Evolutionary conservation across 2,113 vertebrate genomes (phyloP), one percentile per base, ranked within the genome.

Genomic region (Paradisaea rubra): DNA sequence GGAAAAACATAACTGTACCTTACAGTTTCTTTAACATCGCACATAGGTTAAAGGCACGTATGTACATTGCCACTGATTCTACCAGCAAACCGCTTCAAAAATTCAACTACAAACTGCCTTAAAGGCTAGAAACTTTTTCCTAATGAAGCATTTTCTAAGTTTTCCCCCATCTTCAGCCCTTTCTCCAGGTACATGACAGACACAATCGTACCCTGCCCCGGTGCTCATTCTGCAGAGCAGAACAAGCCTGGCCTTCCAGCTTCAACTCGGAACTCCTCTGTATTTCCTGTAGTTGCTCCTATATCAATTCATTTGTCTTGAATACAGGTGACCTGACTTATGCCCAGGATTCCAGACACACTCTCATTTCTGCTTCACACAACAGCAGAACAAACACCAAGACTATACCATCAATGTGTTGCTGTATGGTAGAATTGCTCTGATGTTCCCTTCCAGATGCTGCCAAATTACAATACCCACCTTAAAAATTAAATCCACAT

Each of bases 141-240:
- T 49, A 41, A 70, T 44, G 5, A 35, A 61, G n/a, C 22, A 12
- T 54, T 54, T 73, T 41, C 22, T 16, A 20, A 49, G 15, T 39
- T 8, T 31, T 37, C 6, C 2, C 10, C 10, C 10, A 66, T 13
- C 28, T 37, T 33, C 63, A 73, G 33, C 45, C 18, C 33, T 30
- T 41, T 44, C 45, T 73, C 21, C 42, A 44, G 31, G 45, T 16
- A 7, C 9, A 5, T 11, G 30, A 22, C 44, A 59, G 45, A 69
- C 37, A 35, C 0, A n/a, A 20, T 6, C 1, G 0, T 9, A 27
- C 15, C 42, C 25, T 19, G 17, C 1, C 14, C 22, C 50, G 24
- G 23, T 6, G 13, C 33, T 42, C 30, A 11, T 21, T 50, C 41
- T 45, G 39, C 42, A 33, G 13, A 17, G 54, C 63, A 74, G n/a